A percentile compares a stretch with the other conserved stretches of the same genome.
phyloP scores from a whole-genome alignment of 2,888 invertebrate species.

The Ophraella communa region DNA sequence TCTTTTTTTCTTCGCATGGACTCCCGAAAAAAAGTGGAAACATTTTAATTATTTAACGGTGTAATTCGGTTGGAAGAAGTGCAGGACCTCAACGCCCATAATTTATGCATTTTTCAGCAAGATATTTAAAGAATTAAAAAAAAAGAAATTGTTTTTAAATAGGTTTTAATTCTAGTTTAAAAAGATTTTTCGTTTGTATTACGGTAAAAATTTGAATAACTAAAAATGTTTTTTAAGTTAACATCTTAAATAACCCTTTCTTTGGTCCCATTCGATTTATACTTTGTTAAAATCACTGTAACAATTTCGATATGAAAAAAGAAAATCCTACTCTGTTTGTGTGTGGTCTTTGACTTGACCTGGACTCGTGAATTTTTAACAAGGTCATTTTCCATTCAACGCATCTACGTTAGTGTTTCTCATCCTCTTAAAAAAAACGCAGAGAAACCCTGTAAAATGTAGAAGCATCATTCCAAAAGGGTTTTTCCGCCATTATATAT shows the following conservation, averaged over 20 bases:
- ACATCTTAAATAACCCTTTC: no score
- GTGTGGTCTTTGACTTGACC: neutral
- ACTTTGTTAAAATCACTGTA: neutral
- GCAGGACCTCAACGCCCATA: neutral
- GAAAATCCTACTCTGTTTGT: neutral
- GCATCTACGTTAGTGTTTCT: neutral
- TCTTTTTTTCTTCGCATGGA: conserved; percentile 12
- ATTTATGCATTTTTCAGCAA: neutral
- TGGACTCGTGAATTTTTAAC: neutral
- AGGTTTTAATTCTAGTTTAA: no score
- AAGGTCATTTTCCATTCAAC: neutral
- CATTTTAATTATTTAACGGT: conserved; percentile 13
- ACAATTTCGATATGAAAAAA: no score
- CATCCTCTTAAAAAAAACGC: neutral
- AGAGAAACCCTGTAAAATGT: neutral
- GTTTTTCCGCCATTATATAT: neutral
- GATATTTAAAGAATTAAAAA: no score
- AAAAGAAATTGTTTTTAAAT: no score
- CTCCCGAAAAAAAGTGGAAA: neutral
- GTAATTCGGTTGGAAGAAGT: conserved; percentile 4
- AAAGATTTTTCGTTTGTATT: no score
- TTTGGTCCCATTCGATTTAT: no score
- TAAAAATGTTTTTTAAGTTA: no score
- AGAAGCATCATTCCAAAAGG: neutral
- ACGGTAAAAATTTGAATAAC: no score